Evolutionary conservation across 2,888 invertebrate species (phyloP).

Genomic region (Macrosiphum euphorbiae): DNA sequence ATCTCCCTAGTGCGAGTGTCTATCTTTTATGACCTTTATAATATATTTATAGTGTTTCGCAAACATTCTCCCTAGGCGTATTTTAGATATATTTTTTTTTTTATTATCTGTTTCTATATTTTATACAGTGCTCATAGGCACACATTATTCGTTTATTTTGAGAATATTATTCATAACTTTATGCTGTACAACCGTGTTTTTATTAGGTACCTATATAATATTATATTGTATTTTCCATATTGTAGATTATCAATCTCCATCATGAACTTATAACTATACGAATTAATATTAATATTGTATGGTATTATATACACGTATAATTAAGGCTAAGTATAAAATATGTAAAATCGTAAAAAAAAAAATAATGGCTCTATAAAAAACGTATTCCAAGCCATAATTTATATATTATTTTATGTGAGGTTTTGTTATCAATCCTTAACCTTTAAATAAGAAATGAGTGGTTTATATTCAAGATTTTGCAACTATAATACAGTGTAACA

Average conservation of each 20-base stretch:
- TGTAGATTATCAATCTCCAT: background rate
- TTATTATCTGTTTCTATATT: background rate
- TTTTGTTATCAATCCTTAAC: slow-evolving; percentile 27
- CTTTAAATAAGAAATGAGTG: slow-evolving; percentile 22
- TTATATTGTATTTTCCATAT: background rate
- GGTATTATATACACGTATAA: background rate
- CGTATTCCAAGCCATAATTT: background rate
- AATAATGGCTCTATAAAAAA: slow-evolving; percentile 4
- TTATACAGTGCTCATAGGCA: background rate
- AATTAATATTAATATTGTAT: background rate
- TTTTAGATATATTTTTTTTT: background rate
- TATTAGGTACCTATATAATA: background rate
- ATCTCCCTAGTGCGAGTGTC: background rate
- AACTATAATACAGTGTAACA: slow-evolving; percentile 5
- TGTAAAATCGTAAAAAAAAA: background rate
- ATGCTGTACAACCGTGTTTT: background rate
- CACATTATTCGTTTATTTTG: background rate
- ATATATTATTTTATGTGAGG: background rate
- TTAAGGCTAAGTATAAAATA: slow-evolving; percentile 14
- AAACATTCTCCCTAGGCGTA: background rate
- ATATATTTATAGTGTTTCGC: background rate
- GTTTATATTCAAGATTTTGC: background rate
- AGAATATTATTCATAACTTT: background rate
- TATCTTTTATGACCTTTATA: slow-evolving; percentile 19
- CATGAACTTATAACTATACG: background rate